Conservation (phyloP, 2,888 invertebrate species). For the Hirtodrosophila trivittata region DNA sequence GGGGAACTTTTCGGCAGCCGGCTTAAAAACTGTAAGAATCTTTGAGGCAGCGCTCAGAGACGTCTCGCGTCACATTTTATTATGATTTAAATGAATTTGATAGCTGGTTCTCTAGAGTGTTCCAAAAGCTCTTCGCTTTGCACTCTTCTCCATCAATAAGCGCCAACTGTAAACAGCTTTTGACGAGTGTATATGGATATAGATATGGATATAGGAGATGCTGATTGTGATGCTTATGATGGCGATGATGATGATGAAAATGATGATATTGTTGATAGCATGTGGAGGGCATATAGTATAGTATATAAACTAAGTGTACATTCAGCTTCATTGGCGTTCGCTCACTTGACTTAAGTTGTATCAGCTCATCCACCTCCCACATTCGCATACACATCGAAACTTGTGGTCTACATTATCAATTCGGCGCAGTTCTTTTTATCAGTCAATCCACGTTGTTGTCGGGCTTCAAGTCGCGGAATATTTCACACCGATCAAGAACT, state of each 20-base stretch:
- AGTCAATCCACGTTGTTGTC: constrained; percentile 65
- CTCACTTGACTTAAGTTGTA: constrained; percentile 49
- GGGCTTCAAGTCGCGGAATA: constrained; percentile 65
- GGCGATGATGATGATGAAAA: constrained; percentile 7
- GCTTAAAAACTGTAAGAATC: constrained; percentile 22
- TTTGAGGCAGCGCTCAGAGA: constrained; percentile 47
- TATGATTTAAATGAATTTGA: constrained; percentile 78
- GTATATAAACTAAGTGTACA: constrained; percentile 58
- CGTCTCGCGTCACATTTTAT: constrained; percentile 61
- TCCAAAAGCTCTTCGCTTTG: constrained; percentile 35
- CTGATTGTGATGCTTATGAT: neutral
- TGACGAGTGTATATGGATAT: constrained; percentile 4
- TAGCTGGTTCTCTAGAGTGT: constrained; percentile 55
- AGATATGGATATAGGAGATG: constrained; percentile 3
- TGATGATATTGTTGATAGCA: constrained; percentile 40
- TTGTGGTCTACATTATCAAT: constrained; percentile 57
- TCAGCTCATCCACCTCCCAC: constrained; percentile 48
- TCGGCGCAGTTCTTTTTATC: constrained; percentile 77
- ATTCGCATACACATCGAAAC: constrained; percentile 38
- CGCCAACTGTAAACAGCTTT: constrained; percentile 18
- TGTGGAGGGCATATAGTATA: constrained; percentile 31
- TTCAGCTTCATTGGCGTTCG: constrained; percentile 71
- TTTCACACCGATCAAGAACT: constrained; percentile 21
- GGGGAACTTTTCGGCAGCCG: constrained; percentile 19
- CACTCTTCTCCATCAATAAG: constrained; percentile 36